A percentile compares a stretch with the other conserved stretches of the same genome.
These are phyloP conservation scores for Stenchaetothrips biformis DNA, from an alignment of 2,888 invertebrate species.

Conservation along the genomic window DNA sequence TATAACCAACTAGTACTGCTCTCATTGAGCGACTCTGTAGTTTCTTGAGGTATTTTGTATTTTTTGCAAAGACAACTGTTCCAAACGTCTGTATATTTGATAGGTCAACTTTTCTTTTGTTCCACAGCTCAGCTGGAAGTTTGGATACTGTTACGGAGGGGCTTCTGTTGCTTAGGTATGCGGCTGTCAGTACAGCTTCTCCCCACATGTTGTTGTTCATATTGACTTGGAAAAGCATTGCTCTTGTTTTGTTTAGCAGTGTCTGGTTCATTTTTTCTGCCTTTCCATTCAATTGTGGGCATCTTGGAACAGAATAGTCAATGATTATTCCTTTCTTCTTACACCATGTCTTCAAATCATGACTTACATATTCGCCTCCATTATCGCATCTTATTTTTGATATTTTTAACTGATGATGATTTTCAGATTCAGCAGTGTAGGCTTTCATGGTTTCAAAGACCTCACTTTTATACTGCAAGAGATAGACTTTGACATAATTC, in stretches of 20 bases:
- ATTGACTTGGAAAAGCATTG: not conserved
- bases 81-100: not conserved
- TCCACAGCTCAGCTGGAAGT: not conserved
- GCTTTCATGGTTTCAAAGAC: not conserved
- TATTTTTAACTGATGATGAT: not conserved
- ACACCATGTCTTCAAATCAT: not conserved
- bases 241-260: not conserved
- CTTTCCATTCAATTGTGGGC: not conserved
- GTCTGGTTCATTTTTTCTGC: not conserved
- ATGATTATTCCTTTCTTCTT: not conserved
- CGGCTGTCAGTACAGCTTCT: not conserved
- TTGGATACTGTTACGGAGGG: not conserved
- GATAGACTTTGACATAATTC: not conserved
- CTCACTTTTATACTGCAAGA: not conserved
- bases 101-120: not conserved
- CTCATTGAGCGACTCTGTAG: slow-evolving; percentile 39
- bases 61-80: not conserved
- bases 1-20: slow-evolving; percentile 39
- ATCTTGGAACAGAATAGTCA: not conserved
- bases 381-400: not conserved
- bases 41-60: slow-evolving; percentile 36
- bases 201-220: not conserved
- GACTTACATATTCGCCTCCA: not conserved
- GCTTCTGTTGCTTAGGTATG: not conserved
- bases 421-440: not conserved